phyloP scores from a whole-genome alignment of 2,888 invertebrate species.

The Metalampra italica region DNA sequence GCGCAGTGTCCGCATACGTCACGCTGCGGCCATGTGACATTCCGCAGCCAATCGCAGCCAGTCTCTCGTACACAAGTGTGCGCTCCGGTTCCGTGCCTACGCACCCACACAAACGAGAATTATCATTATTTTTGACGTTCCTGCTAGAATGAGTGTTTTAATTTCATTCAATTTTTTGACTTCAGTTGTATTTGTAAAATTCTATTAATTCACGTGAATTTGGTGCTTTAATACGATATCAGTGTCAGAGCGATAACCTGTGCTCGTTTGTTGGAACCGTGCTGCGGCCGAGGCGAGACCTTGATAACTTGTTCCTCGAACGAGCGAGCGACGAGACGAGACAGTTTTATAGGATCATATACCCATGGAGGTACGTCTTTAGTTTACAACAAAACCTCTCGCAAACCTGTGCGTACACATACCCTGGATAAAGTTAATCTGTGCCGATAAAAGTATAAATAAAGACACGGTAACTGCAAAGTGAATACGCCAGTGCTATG shows the following conservation, averaged over 20 bases:
- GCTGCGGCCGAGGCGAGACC: conserved; percentile 71
- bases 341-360: conserved; percentile 77
- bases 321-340: conserved; percentile 41
- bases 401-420: conserved; percentile 51
- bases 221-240: conserved; percentile 20
- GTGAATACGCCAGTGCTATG: conserved; percentile 54
- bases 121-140: conserved; percentile 52
- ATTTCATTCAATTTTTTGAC: conserved; percentile 1
- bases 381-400: conserved; percentile 60
- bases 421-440: conserved; percentile 29
- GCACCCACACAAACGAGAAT: conserved; percentile 38
- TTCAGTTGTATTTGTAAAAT: conserved; percentile 20
- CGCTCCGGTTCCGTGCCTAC: conserved; percentile 22
- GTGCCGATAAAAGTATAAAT: conserved; percentile 51
- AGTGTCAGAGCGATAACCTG: conserved; percentile 55
- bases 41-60: conserved; percentile 48
- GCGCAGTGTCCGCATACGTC: conserved; percentile 56
- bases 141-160: conserved; percentile 32
- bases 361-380: conserved; percentile 75
- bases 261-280: conserved; percentile 69
- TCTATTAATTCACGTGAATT: conserved; percentile 14
- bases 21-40: conserved; percentile 48
- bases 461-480: conserved; percentile 43
- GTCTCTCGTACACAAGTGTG: conserved; percentile 44
- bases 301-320: conserved; percentile 76